phyloP scores from a whole-genome alignment of 2,888 invertebrate species.

The Sesia bembeciformis region DNA sequence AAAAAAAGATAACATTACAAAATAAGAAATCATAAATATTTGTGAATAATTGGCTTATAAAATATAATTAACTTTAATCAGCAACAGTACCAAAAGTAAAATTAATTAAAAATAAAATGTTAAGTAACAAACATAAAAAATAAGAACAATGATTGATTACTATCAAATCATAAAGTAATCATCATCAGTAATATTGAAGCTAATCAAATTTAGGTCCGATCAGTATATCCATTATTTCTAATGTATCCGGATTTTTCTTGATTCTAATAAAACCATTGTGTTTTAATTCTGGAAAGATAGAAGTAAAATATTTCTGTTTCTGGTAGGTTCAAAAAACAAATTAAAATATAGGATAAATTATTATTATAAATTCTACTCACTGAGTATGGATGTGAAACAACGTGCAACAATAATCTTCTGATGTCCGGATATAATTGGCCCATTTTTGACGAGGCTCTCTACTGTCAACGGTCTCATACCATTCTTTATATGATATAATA shows the following conservation, averaged over 20 bases:
- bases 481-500: slow-evolving; percentile 19
- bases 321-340: not conserved
- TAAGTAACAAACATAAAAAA: too few species aligned
- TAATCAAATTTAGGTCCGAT: too few species aligned
- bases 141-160: too few species aligned
- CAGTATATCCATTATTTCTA: slow-evolving; percentile 36
- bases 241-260: slow-evolving; percentile 31
- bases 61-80: too few species aligned
- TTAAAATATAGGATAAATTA: not conserved
- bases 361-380: slow-evolving; percentile 24
- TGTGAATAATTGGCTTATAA: too few species aligned
- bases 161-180: too few species aligned
- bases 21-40: too few species aligned
- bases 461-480: slow-evolving; percentile 23
- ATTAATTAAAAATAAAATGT: too few species aligned
- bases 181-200: too few species aligned
- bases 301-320: not conserved
- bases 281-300: slow-evolving; percentile 43
- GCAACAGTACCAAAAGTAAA: too few species aligned
- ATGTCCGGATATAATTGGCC: slow-evolving; percentile 30
- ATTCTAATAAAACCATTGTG: slow-evolving; percentile 43
- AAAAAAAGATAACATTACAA: too few species aligned
- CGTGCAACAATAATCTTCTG: slow-evolving; percentile 34
- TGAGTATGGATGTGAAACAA: slow-evolving; percentile 51
- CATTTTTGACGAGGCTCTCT: slow-evolving; percentile 22